A percentile compares a stretch with the other conserved stretches of the same genome.
Evolutionary conservation across 2,888 invertebrate genomes (phyloP).

Genomic region (Acleris laterana): DNA sequence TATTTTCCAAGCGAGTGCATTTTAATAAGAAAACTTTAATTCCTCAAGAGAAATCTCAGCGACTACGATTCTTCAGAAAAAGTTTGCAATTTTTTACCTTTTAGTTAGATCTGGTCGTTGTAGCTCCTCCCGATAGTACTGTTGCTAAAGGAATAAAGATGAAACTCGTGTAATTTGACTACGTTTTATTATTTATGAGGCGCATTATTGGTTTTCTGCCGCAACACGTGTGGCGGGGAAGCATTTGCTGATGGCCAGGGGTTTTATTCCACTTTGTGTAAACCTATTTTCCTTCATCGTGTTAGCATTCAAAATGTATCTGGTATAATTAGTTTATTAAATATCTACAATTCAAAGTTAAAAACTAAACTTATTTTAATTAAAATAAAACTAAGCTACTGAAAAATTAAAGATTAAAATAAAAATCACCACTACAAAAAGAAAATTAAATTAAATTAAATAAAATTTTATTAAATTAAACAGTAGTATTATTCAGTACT

Average conservation of each 20-base stretch:
- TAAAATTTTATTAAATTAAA: too few species aligned
- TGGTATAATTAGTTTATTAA: too few species aligned
- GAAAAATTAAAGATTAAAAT: too few species aligned
- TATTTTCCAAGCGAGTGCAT: background rate
- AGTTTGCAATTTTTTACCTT: background rate
- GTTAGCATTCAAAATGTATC: too few species aligned
- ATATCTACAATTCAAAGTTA: too few species aligned
- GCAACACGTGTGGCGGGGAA: background rate
- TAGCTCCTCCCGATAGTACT: background rate
- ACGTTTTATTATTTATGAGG: background rate
- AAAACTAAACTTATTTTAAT: too few species aligned
- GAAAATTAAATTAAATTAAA: too few species aligned
- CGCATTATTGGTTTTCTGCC: background rate
- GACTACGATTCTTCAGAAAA: background rate
- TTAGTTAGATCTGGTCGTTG: background rate
- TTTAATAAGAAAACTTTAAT: conserved; percentile 14
- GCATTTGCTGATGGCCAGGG: background rate
- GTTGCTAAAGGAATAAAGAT: background rate
- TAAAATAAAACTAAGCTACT: too few species aligned
- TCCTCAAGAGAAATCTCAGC: background rate
- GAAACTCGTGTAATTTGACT: background rate
- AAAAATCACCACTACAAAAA: too few species aligned
- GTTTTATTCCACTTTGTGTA: background rate
- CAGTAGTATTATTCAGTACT: too few species aligned
- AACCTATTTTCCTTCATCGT: too few species aligned